Percentiles rank a stretch among this genome's conserved stretches.
Evolutionary conservation across 2,113 vertebrate species (phyloP).

Genomic region (Acanthisitta chloris): DNA sequence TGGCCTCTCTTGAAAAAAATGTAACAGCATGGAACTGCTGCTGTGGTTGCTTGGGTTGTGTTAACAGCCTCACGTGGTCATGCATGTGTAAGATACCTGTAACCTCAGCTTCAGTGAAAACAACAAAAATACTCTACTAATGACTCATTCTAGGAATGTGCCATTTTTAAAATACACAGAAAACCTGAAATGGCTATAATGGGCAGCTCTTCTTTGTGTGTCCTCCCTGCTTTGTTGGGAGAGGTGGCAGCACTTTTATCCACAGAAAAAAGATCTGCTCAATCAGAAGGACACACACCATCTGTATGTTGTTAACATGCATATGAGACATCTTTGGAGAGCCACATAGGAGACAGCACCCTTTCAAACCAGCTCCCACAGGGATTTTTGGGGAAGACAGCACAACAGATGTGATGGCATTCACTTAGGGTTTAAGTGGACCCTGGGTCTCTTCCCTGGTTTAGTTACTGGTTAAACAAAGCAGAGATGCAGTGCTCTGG

Average conservation of each 20-base stretch:
- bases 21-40: neutral
- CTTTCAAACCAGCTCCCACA: neutral
- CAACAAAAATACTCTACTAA: neutral
- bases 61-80: neutral
- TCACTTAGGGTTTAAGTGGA: neutral
- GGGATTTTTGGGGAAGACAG: neutral
- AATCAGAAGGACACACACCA: neutral
- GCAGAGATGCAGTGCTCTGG: neutral
- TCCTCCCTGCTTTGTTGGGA: neutral
- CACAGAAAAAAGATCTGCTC: neutral
- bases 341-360: neutral
- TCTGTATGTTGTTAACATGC: neutral
- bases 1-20: neutral
- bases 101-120: neutral
- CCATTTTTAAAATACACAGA: neutral
- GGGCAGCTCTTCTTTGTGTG: fast-evolving
- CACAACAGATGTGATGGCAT: neutral
- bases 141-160: neutral
- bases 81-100: neutral
- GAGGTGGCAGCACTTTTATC: neutral
- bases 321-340: neutral
- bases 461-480: neutral
- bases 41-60: fast-evolving
- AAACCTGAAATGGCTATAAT: fast-evolving
- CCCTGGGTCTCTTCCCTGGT: neutral